Evolutionary conservation across 1,140 invertebrate species (phyloP).

Genomic region (Heterodera carotae): DNA sequence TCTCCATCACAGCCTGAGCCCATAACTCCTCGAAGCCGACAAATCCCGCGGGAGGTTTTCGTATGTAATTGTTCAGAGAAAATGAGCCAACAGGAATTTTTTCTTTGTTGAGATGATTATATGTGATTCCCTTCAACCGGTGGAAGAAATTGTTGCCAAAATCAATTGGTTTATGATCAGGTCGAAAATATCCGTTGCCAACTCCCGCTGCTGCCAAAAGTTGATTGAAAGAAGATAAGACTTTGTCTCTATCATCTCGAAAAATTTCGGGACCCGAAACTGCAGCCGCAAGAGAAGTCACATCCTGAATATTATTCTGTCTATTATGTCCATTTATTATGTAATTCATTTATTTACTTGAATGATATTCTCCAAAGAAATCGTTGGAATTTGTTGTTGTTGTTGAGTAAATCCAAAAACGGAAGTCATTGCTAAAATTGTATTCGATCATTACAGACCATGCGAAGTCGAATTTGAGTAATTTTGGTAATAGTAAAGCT

Average conservation of each 20-base stretch:
- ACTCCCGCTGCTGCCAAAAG: conserved; percentile 40
- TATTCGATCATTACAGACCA: too few relatives aligned
- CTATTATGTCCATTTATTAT: neutral
- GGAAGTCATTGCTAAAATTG: neutral
- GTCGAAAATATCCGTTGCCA: conserved; percentile 36
- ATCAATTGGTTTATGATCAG: conserved; percentile 9
- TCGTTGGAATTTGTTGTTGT: neutral
- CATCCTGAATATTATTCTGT: conserved; percentile 22
- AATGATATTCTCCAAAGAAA: neutral
- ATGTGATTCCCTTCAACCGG: conserved; percentile 44
- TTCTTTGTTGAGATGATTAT: conserved; percentile 43
- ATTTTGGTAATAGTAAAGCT: too few relatives aligned
- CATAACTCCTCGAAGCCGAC: conserved; percentile 37
- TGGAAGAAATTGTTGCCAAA: conserved; percentile 43
- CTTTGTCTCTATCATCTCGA: conserved; percentile 40
- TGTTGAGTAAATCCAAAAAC: neutral
- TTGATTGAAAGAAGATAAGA: conserved; percentile 40
- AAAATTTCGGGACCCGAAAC: conserved; percentile 45
- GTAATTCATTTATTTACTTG: neutral
- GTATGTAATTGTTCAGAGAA: conserved; percentile 43
- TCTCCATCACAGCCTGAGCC: conserved; percentile 36
- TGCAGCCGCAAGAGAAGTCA: conserved; percentile 28
- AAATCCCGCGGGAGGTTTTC: conserved; percentile 30
- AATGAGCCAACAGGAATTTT: conserved; percentile 46
- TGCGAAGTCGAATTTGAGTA: too few relatives aligned